Evolutionary conservation across 1,140 invertebrate species (phyloP), one percentile per base, ranked within the genome.

Genomic region (Nebria ingens): DNA sequence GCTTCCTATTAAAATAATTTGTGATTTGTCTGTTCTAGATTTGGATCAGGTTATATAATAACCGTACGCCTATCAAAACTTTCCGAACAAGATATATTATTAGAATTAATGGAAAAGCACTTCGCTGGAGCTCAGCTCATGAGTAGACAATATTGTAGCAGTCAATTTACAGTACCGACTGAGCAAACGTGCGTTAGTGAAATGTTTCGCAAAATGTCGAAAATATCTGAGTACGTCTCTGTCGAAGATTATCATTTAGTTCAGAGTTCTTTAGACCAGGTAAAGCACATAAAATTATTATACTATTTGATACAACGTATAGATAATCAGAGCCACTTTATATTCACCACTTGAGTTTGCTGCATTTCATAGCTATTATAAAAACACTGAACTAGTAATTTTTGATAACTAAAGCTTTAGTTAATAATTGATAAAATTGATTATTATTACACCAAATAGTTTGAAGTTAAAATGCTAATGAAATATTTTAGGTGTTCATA

Each of bases 201-300:
- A 4, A 53, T 53, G 22, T 53, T 53, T 53, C n/a, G 17, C 9
- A 53, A 25, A 29, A 53, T 53, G 52, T n/a, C 21, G 12, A 17
- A 25, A 34, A 53, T 53, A n/a, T 53, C 52, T 11, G 15, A 17
- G 19, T 23, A 17, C 15, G n/a, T 29, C 12, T 3, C 21, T n/a
- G 20, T 53, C 4, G 22, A 15, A 29, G 52, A 53, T 53, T 53
- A 17, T 34, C 13, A 21, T 23, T 15, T 53, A 6, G 52, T 29
- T 15, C 52, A 25, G 21, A 53, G 52, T 53, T 25, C 52, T 13
- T 20, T 53, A 53, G 52, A 53, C 34, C 52, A 53, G 22, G 52
- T 53, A 13, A 49, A 49, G n/a, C n/a, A n/a, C n/a, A n/a, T n/a
- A n/a, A n/a, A n/a, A n/a, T 9, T n/a, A 34, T 34, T 34, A 34